Percentiles rank a stretch among this genome's conserved stretches.
These are phyloP conservation scores for Eupithecia subfuscata DNA, from an alignment of 2,888 invertebrate species.

Conservation along the genomic window DNA sequence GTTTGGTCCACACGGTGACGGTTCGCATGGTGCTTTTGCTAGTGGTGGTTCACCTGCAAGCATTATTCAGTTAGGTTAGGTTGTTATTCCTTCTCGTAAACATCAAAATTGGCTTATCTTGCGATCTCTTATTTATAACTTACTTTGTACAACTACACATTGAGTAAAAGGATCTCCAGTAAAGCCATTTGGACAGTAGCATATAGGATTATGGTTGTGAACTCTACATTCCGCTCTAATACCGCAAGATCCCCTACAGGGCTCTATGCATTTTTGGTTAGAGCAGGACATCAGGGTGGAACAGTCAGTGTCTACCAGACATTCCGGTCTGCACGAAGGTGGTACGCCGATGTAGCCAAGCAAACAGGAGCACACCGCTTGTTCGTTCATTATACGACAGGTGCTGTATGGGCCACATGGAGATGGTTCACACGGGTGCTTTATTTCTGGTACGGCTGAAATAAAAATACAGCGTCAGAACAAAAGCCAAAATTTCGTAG, in stretches of 20 bases:
- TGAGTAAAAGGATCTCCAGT: constrained; percentile 92
- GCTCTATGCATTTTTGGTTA: constrained; percentile 91
- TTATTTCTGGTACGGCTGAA: constrained; percentile 58
- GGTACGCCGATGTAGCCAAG: constrained; percentile 90
- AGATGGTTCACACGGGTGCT: constrained; percentile 86
- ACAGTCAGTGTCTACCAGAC: constrained; percentile 92
- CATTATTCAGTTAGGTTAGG: background rate
- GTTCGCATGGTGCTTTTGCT: constrained; percentile 84
- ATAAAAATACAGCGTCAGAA: constrained; percentile 29
- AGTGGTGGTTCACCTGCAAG: constrained; percentile 57
- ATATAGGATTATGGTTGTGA: constrained; percentile 93
- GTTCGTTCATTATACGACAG: constrained; percentile 83
- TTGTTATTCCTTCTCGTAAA: background rate
- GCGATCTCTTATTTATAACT: constrained; percentile 41
- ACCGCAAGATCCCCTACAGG: constrained; percentile 92
- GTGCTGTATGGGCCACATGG: constrained; percentile 92
- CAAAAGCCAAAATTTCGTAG: background rate
- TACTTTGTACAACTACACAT: constrained; percentile 76
- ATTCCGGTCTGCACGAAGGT: constrained; percentile 92
- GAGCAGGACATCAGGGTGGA: constrained; percentile 89
- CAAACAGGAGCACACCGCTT: constrained; percentile 89
- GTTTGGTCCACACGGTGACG: constrained; percentile 92
- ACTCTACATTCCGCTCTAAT: constrained; percentile 90
- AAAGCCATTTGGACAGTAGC: constrained; percentile 88
- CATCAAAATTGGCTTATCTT: background rate